Conservation (phyloP, 2,797 vertebrate species). For the Enoplosus armatus region DNA sequence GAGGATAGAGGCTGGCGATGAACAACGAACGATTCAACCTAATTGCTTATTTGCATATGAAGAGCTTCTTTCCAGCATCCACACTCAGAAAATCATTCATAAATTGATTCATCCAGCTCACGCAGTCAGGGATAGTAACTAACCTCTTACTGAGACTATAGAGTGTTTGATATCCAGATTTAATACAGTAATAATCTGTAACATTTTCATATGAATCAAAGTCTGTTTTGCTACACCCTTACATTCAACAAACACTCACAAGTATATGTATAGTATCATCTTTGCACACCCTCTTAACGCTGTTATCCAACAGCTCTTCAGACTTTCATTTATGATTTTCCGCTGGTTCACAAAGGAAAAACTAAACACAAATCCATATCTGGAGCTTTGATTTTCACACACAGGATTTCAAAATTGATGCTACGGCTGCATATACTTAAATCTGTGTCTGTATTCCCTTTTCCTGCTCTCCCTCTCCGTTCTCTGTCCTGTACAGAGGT, state of each 20-base stretch:
- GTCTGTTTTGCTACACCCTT: conserved; percentile 9
- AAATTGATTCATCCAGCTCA: conserved; percentile 67
- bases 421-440: background rate
- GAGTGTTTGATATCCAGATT: conserved; percentile 41
- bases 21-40: conserved; percentile 68
- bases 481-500: background rate
- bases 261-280: background rate
- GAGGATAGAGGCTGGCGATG: conserved; percentile 67
- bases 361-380: conserved; percentile 21
- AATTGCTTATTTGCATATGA: conserved; percentile 79
- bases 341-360: conserved; percentile 19
- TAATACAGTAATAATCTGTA: conserved; percentile 18
- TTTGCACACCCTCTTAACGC: background rate
- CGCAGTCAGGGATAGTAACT: conserved; percentile 39
- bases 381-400: conserved; percentile 20
- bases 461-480: background rate
- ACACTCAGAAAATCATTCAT: conserved; percentile 71
- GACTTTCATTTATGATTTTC: conserved; percentile 12
- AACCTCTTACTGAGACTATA: conserved; percentile 35
- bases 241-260: conserved; percentile 4
- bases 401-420: conserved; percentile 9
- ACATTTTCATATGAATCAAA: conserved; percentile 21
- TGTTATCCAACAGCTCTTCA: conserved; percentile 9
- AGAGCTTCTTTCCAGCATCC: conserved; percentile 64
- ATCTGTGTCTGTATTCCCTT: background rate